Percentiles rank a stretch among this genome's conserved stretches.
phyloP scores from a whole-genome alignment of 1,140 invertebrate species.

The Marisa cornuarietis region DNA sequence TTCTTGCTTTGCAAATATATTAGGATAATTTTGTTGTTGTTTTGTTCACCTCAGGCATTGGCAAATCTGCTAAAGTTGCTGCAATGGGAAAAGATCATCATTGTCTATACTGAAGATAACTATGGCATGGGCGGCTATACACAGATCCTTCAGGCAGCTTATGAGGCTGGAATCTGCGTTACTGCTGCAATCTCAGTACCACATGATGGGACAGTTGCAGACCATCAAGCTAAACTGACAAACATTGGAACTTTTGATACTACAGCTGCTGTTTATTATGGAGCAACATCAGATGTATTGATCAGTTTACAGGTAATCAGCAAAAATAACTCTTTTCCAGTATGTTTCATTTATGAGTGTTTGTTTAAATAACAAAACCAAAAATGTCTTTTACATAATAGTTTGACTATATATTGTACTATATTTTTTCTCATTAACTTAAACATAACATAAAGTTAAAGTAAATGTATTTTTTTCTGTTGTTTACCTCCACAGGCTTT shows the following conservation, averaged over 20 bases:
- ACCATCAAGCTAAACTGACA: slow-evolving; percentile 26
- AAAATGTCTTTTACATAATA: too few relatives aligned
- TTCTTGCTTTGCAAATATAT: not conserved
- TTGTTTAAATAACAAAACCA: too few relatives aligned
- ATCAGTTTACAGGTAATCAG: slow-evolving; percentile 14
- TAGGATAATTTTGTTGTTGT: not conserved
- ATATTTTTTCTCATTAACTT: too few relatives aligned
- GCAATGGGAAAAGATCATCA: slow-evolving; percentile 63
- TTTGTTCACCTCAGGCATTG: slow-evolving; percentile 51
- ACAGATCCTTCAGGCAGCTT: slow-evolving; percentile 44
- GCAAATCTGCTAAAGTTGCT: slow-evolving; percentile 58
- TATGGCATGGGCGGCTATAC: slow-evolving; percentile 52
- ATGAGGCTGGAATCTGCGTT: slow-evolving; percentile 45
- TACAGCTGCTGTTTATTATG: slow-evolving; percentile 44
- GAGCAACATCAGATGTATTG: slow-evolving; percentile 15
- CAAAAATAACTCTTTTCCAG: too few relatives aligned
- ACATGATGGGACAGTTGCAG: slow-evolving; percentile 6
- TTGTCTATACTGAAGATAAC: slow-evolving; percentile 58
- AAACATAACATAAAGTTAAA: too few relatives aligned
- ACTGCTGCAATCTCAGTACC: slow-evolving; percentile 26
- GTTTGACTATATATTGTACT: too few relatives aligned
- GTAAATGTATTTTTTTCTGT: not conserved
- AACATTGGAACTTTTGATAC: slow-evolving; percentile 30
- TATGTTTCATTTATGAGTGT: too few relatives aligned
- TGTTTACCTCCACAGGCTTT: not conserved